These are phyloP conservation scores for Calameuta pallipes DNA, from an alignment of 2,888 invertebrate species.

Conservation along the genomic window DNA sequence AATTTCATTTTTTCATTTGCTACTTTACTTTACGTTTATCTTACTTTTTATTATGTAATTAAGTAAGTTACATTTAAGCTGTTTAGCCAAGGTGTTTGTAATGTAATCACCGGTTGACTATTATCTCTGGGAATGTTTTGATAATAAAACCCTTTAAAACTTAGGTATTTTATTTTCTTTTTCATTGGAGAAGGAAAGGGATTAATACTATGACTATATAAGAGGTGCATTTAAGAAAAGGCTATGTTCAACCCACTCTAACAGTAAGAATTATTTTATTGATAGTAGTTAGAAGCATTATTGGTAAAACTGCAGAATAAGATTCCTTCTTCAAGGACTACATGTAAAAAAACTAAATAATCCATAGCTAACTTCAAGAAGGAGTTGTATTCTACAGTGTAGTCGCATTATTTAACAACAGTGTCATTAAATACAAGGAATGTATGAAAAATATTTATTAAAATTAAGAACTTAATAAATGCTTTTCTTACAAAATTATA, in stretches of 20 bases:
- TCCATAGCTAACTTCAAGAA: too few species aligned
- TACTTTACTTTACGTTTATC: constrained; percentile 31
- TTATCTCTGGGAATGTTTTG: constrained; percentile 42
- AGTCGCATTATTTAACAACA: not conserved
- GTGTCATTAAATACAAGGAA: not conserved
- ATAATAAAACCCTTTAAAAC: constrained; percentile 32
- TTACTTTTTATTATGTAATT: constrained; percentile 19
- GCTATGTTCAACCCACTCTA: not conserved
- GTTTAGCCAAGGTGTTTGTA: constrained; percentile 36
- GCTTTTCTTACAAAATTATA: not conserved
- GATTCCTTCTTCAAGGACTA: too few species aligned
- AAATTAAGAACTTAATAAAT: not conserved
- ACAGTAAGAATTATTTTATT: not conserved
- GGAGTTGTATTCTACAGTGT: too few species aligned
- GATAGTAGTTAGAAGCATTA: not conserved
- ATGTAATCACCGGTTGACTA: constrained; percentile 38
- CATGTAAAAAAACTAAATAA: too few species aligned
- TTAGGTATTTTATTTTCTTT: not conserved
- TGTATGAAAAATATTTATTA: not conserved
- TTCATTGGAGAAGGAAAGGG: not conserved
- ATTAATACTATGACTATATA: not conserved
- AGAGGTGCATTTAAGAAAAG: too few species aligned
- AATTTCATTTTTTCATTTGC: constrained; percentile 25
- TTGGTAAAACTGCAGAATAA: too few species aligned
- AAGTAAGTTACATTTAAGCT: constrained; percentile 36